phyloP scores from a whole-genome alignment of 2,888 invertebrate species.

The Allygus modestus region DNA sequence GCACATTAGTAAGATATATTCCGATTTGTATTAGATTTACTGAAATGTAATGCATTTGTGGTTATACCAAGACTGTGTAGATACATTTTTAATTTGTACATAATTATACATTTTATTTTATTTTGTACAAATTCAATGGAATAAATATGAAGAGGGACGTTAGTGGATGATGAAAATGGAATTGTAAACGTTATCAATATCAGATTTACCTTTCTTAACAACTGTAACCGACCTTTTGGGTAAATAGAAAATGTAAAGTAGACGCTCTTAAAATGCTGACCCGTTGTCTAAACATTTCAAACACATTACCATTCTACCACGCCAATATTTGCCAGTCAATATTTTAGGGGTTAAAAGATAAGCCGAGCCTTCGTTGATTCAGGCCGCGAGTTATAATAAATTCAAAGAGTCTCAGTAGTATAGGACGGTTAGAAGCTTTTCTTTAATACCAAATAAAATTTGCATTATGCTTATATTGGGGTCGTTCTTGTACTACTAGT shows the following conservation, averaged over 20 bases:
- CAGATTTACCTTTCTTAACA: constrained; percentile 36
- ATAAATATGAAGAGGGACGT: neutral
- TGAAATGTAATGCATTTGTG: too few relatives aligned
- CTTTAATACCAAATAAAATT: neutral
- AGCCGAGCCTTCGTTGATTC: constrained; percentile 35
- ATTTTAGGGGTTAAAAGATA: constrained; percentile 38
- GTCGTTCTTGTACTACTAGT: too few relatives aligned
- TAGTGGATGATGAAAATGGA: constrained; percentile 20
- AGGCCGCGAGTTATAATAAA: constrained; percentile 32
- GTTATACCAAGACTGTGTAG: too few relatives aligned
- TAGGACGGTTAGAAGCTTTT: neutral
- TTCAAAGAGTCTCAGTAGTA: neutral
- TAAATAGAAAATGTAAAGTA: constrained; percentile 45
- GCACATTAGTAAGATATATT: too few relatives aligned
- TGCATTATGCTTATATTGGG: too few relatives aligned
- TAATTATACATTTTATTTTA: too few relatives aligned
- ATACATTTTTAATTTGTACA: too few relatives aligned
- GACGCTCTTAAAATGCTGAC: constrained; percentile 30
- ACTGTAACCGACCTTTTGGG: constrained; percentile 37
- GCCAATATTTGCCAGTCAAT: constrained; percentile 40
- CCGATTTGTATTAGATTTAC: too few relatives aligned
- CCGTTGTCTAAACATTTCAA: constrained; percentile 42
- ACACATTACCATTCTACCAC: constrained; percentile 41
- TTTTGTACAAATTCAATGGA: too few relatives aligned
- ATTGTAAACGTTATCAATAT: neutral